Percentiles rank a stretch among this genome's conserved stretches.
Evolutionary conservation across 2,888 invertebrate genomes (phyloP).

Genomic region (Plebejus argus): DNA sequence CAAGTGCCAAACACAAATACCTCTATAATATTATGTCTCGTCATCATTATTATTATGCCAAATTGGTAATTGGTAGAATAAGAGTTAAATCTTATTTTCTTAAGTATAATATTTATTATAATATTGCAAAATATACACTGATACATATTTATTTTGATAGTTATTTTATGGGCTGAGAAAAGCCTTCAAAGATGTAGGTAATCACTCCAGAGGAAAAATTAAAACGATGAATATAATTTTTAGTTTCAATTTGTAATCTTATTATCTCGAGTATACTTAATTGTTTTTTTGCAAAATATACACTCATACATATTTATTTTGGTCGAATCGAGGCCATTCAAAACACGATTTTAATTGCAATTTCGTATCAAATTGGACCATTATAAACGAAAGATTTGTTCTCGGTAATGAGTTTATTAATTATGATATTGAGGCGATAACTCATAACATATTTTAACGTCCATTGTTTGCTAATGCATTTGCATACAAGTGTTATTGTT

Average conservation of each 20-base stretch:
- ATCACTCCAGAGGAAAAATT: background rate
- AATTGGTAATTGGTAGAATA: no score
- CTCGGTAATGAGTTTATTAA: background rate
- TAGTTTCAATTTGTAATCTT: background rate
- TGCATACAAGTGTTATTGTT: constrained; percentile 11
- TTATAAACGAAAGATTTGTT: constrained; percentile 10
- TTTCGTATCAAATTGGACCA: background rate
- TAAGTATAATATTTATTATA: no score
- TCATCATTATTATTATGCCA: no score
- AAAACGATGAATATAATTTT: background rate
- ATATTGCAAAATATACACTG: no score
- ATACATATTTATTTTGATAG: no score
- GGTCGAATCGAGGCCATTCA: background rate
- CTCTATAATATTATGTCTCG: no score
- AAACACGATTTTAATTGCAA: background rate
- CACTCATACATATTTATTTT: background rate
- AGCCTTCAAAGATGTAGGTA: background rate
- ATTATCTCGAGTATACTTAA: background rate
- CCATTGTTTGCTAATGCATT: constrained; percentile 10
- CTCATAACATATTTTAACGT: background rate
- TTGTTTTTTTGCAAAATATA: background rate
- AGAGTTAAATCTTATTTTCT: no score
- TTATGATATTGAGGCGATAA: constrained; percentile 8
- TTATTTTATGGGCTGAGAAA: background rate
- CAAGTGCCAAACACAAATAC: no score